Evolutionary conservation across 2,888 invertebrate genomes (phyloP), one percentile per base, ranked within the genome.

Genomic region (Belgica antarctica): DNA sequence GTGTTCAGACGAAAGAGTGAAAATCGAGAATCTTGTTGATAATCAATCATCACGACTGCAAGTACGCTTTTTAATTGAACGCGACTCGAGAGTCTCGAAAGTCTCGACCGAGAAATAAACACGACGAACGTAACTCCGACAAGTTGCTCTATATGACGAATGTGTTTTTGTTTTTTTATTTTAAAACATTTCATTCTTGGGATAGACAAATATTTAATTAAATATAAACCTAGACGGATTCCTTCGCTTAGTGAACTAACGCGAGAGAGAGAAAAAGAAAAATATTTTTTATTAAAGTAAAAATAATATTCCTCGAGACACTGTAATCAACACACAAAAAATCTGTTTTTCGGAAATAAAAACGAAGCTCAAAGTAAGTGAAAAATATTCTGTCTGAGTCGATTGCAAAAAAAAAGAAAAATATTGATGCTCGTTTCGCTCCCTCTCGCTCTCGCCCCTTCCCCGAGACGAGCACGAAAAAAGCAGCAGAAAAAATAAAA

Each of bases 341-440:
- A 41, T 34, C n/a, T n/a, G 12, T 41, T 41, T 41, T 41, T 2
- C 3, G 41, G 41, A 41, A 12, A 15, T 15, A n/a, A n/a, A 41
- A 52, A 52, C 22, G 22, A 52, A 52, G 52, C 52, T n/a, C 22
- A 52, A 52, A 52, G 52, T 52, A 52, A 52, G 52, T 52, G 52
- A 17, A 52, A 52, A 41, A 41, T n/a, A 52, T 22, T 22, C 8
- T 22, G 52, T 52, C 52, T 52, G 52, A 22, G 19, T 52, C 52
- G 52, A 22, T 52, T 52, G 52, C 17, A 52, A 41, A 41, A n/a
- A n/a, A n/a, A n/a, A n/a, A n/a, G n/a, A n/a, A 31, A 41, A 41
- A 19, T 22, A 52, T 52, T 52, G 22, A 52, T 52, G 52, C 52
- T 22, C 52, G 17, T 52, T 22, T 52, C n/a, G 7, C 52, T 52